Conservation (phyloP, 2,888 invertebrate species). For the Siphonodentalium dalli region DNA sequence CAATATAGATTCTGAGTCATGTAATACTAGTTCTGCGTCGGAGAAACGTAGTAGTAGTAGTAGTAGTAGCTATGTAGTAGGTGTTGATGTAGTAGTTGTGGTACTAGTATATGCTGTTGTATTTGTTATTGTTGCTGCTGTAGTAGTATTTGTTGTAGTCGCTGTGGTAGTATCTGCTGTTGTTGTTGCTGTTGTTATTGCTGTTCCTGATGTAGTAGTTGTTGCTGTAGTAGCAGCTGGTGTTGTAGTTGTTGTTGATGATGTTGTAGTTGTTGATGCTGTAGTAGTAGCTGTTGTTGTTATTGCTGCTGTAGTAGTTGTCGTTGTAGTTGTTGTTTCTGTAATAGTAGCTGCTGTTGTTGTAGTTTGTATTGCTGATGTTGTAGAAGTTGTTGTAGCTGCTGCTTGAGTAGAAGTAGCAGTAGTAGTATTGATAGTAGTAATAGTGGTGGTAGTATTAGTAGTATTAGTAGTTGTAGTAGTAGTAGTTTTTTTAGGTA, state of each 20-base stretch:
- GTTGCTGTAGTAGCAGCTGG: not conserved
- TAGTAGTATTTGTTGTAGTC: slow-evolving; percentile 3
- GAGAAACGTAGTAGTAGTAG: no score
- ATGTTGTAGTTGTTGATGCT: not conserved
- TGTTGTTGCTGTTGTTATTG: not conserved
- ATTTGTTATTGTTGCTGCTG: not conserved
- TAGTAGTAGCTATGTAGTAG: no score
- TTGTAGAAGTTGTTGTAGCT: slow-evolving; percentile 7
- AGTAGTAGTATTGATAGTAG: slow-evolving; percentile 14
- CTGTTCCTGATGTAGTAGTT: not conserved
- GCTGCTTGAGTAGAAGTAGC: slow-evolving; percentile 9
- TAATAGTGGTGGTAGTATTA: slow-evolving; percentile 14
- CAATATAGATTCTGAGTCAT: no score
- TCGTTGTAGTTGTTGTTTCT: not conserved
- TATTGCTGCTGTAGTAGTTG: not conserved
- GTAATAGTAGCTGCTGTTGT: slow-evolving; percentile 3
- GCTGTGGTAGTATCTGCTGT: not conserved
- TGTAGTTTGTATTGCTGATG: not conserved
- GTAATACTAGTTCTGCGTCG: no score
- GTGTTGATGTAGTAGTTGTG: no score
- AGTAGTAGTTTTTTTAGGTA: slow-evolving; percentile 3
- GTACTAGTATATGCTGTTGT: not conserved
- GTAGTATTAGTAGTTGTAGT: slow-evolving; percentile 10
- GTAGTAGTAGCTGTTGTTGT: not conserved
- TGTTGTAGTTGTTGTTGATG: slow-evolving; percentile 1